Base-by-base conservation (phyloP, 2,888 invertebrate genomes). In the Sarcophaga variegata region DNA sequence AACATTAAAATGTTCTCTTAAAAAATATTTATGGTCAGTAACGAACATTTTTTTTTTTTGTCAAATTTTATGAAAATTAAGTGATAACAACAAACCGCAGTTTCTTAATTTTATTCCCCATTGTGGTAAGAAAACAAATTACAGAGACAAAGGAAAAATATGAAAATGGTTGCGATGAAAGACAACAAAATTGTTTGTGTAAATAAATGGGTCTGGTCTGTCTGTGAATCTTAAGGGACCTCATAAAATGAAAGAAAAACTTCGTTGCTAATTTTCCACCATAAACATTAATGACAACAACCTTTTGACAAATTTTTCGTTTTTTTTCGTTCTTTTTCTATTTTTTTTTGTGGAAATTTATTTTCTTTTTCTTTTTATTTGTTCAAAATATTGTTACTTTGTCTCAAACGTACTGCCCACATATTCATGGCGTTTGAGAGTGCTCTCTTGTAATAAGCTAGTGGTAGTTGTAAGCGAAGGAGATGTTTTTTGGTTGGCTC, bases 281-380 rank as follows among this genome's bases (percentile, higher is more conserved):
- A 82, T 82, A 86, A 86, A 86, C 82, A 82, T 86, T 86, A 86
- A 86, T 86, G 82, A 80, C 79, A 86, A 82, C 82, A 86, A 86
- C 80, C 80, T 86, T 86, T 86, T 83, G 80, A 83, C 79, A 86
- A 83, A 63, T 25, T 74, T 81, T 22, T 22, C 22, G 22, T 22
- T 22, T 62, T 64, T 72, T 72, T 63, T n/a, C 64, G 37, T 70
- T 60, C 49, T 22, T 5, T 37, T 8, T 54, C 12, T 71, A 27
- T 3, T 54, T 12, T 25, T 54, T 71, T 22, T 64, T 64, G n/a
- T 67, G 37, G 37, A 37, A 37, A 37, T 37, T 37, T 37, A 37
- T 37, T 37, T 37, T 37, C 1, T 37, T 37, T 37, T 37, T 37
- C 27, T 27, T 27, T 27, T 27, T 27, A 27, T 27, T 27, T 27